Evolutionary conservation across 1,140 invertebrate species (phyloP), one percentile per base, ranked within the genome.

Genomic region (Zaprionus ornatus): DNA sequence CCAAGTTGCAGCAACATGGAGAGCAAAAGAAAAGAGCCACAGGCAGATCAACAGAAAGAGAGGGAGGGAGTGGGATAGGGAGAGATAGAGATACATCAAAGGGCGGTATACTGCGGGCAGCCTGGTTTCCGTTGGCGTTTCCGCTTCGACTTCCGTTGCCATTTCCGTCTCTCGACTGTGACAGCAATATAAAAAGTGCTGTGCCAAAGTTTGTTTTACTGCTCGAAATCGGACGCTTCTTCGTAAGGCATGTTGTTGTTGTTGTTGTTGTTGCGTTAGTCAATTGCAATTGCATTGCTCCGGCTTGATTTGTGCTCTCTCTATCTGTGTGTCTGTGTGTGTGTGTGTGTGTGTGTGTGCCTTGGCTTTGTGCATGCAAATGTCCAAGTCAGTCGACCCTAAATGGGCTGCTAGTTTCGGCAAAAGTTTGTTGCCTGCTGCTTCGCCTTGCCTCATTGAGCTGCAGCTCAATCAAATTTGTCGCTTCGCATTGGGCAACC

Each of bases 161-260:
- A 57, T 64, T 65, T 71, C 68, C 68, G 74, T 65, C 61, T 50
- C 1, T 50, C 40, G 56, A 55, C 69, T 61, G 40, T 72, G 69
- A 76, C 60, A 72, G 61, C 69, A 72, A 75, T 66, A 76, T 76
- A 66, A 73, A 73, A 76, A 72, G 48, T 60, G 61, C 27, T 66
- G 2, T 60, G 62, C 55, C 69, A 72, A 76, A 76, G 62, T 72
- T 72, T 76, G 61, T 73, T 76, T 73, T 72, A 72, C 62, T 76
- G 74, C 69, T 61, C 27, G 61, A 48, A 56, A 76, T 76, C 62
- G 62, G 62, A 76, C 62, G 21, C 73, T 69, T n/a, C 17, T 37
- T 17, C 21, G 50, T 12, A 17, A 5, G 23, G 52, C 17, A 32
- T 48, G 55, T 32, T 62, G 35, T 25, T 45, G 42, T 45, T 40